Base-by-base conservation (phyloP, 2,113 vertebrate species). In the Ptilonorhynchus violaceus region DNA sequence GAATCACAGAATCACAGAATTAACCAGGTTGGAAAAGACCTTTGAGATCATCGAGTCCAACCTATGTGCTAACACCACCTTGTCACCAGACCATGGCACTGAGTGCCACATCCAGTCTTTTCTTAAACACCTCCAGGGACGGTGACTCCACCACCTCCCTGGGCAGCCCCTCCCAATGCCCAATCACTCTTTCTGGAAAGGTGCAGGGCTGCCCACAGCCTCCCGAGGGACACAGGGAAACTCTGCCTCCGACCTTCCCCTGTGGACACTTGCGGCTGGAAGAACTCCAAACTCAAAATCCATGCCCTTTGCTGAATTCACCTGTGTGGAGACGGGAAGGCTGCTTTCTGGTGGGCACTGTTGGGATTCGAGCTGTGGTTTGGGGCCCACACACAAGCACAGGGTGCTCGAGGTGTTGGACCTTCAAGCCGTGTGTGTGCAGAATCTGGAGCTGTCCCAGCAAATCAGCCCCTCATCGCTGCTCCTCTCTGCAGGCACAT, bases 201-300 rank as follows among this genome's bases (percentile, higher is more conserved):
- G 62, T 21, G 49, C 27, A 59, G 59, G 18, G 82, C 63, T 77
- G 39, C 44, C 3, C 63, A 14, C 47, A 49, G 11, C 42, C 42
- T 60, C 70, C 22, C 0, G 0, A 11, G 0, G 1, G 20, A 23
- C 42, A 7, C 3, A 1, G 33, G 22, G 14, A 52, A 75, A 11
- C 42, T 35, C 33, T 37, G 63, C 35, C 81, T 52, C 55, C 0
- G 0, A 3, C 53, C 63, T 18, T 44, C 13, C 44, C 23, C 35
- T 0, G 0, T 3, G 47, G 44, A 49, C 20, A 6, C 16, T 5
- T 14, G 15, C 9, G 35, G 24, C 82, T 56, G 59, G 33, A 44
- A 59, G 24, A 21, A 8, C 56, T 47, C 59, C 3, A 10, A 35
- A 27, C 10, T 14, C 4, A 0, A 52, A 55, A 41, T 19, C 27